A percentile compares a stretch with the other conserved stretches of the same genome.
phyloP scores from a whole-genome alignment of 92 coral and sea anemone genomes.

The Heteractis magnifica region DNA sequence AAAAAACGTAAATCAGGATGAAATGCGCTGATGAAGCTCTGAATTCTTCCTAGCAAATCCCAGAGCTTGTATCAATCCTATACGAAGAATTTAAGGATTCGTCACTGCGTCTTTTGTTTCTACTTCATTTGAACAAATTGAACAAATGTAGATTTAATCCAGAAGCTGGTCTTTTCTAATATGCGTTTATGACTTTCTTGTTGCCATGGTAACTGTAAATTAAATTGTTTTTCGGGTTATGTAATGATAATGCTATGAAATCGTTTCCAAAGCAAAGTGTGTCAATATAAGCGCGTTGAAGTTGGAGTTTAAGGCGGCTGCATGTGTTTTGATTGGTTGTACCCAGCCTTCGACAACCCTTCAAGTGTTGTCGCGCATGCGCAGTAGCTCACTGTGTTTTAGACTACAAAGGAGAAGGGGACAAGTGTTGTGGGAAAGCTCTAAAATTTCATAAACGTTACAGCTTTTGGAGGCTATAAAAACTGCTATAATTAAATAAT shows the following conservation, averaged over 20 bases:
- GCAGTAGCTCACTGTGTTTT: too few species aligned
- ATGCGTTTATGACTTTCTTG: background rate
- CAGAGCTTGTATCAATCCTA: background rate
- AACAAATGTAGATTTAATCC: background rate
- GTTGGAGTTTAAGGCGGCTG: too few species aligned
- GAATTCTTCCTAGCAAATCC: background rate
- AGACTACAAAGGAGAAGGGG: too few species aligned
- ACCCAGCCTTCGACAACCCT: too few species aligned
- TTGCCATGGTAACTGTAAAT: background rate
- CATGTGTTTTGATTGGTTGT: too few species aligned
- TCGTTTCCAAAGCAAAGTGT: too few species aligned
- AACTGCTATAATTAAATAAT: too few species aligned
- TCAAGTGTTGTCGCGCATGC: too few species aligned
- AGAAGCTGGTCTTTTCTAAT: background rate
- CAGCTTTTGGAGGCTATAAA: too few species aligned
- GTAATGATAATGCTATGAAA: background rate
- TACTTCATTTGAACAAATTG: background rate
- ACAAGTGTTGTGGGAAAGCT: too few species aligned
- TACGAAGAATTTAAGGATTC: background rate
- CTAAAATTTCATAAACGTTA: too few species aligned
- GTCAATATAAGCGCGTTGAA: too few species aligned
- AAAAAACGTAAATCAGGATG: background rate
- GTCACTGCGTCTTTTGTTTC: background rate
- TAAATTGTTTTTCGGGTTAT: background rate
- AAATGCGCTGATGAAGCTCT: background rate